Evolutionary conservation across 2,888 invertebrate genomes (phyloP), one percentile per base, ranked within the genome.

Genomic region (Tenthredo notha): DNA sequence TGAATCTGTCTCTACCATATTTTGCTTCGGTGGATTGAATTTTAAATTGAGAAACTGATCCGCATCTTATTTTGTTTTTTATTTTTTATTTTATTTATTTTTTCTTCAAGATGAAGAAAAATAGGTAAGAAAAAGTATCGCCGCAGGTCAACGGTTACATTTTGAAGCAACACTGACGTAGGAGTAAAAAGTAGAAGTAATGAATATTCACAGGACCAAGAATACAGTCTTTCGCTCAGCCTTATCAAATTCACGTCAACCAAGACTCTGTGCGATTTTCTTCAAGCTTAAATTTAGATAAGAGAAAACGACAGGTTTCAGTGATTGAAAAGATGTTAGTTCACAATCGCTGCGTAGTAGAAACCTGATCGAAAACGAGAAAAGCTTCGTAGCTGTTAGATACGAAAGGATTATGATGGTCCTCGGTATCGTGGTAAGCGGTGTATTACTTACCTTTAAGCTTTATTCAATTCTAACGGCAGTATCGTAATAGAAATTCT

Each of bases 381-480:
- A 54, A 54, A 77, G 47, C 77, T 33, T 33, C 54, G 77, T 50
- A 50, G 77, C 77, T 54, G 33, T 50, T 77, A 50, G 40, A 58
- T 37, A 61, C 37, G 37, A 40, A 61, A 40, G 80, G 80, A 80
- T 80, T 80, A 80, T 29, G 58, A 80, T 21, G 18, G 37, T 25
- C 40, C 37, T 25, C 5, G 61, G 61, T 50, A 58, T 43, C 15
- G 29, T 33, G 29, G 50, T 77, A 54, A 77, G 77, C 47, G 77
- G 29, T 50, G 33, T 47, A 54, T 77, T 54, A 77, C 77, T 29
- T 77, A 77, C 77, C 77, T 18, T 77, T 54, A 77, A 77, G 80
- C 80, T 80, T 61, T 58, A 58, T 80, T 61, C 80, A 80, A 80
- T 80, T 61, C 61, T 40, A 29, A 61, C 15, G 58, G 33, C 33